A percentile compares a stretch with the other conserved stretches of the same genome.
Conservation (phyloP, 2,797 vertebrate species). For the Gorsachius magnificus region DNA sequence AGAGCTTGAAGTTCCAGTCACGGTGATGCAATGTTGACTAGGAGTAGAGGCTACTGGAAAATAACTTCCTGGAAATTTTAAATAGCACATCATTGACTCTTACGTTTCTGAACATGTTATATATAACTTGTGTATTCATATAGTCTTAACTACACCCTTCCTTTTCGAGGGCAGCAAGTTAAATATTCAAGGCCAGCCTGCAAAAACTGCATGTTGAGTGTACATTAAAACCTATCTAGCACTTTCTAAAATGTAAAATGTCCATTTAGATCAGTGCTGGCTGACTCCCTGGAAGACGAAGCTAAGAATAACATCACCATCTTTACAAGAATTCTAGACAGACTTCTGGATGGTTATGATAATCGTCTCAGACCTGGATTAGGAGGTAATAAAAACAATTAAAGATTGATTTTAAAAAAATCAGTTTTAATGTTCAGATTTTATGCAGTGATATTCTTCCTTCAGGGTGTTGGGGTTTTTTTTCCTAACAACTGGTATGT, state of each 20-base stretch:
- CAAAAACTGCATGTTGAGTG: not conserved
- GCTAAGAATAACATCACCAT: conserved; percentile 97
- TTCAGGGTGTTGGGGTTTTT: not conserved
- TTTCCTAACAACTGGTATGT: conserved; percentile 7
- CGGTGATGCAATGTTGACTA: not conserved
- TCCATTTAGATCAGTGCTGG: conserved; percentile 84
- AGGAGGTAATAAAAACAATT: conserved; percentile 84
- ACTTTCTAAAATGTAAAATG: conserved; percentile 68
- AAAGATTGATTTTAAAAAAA: conserved; percentile 19
- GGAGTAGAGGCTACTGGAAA: not conserved
- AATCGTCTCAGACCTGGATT: conserved; percentile 97
- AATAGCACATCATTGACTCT: not conserved
- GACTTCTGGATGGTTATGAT: conserved; percentile 97
- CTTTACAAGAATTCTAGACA: conserved; percentile 97
- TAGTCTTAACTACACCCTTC: not conserved
- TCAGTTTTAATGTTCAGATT: conserved; percentile 10
- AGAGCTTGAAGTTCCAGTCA: not conserved
- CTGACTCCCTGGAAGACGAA: conserved; percentile 87
- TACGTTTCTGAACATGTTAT: not conserved
- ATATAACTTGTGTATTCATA: not conserved
- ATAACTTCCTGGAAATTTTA: not conserved
- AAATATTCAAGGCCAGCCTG: not conserved
- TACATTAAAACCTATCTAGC: not conserved
- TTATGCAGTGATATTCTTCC: conserved; percentile 42
- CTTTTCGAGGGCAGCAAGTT: not conserved